Base-by-base conservation (phyloP, 2,888 invertebrate genomes). In the Scotopteryx bipunctaria region DNA sequence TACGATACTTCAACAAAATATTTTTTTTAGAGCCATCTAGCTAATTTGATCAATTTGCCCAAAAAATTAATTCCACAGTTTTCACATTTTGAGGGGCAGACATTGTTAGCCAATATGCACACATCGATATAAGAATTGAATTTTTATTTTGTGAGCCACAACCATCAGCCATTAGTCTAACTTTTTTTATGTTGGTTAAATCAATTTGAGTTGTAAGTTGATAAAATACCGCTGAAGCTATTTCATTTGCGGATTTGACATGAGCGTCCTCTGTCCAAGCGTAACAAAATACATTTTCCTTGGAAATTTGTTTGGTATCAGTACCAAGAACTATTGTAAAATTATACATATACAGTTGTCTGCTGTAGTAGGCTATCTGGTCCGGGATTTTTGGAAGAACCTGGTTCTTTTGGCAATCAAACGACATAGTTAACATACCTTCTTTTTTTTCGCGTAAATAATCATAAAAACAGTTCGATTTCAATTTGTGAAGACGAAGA, bases 111-210 rank as follows among this genome's bases (percentile, higher is more conserved):
- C 61, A 61, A n/a, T 59, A 6, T 23, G 49, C 50, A 55, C 25
- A 42, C 60, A 63, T 59, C 15, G 57, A 48, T 11, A 63, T 56
- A 53, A 63, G 51, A 33, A 42, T 50, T 14, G 41, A 48, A 48
- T 48, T 56, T 33, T 58, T 58, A 23, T 58, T 58, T 29, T 58
- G 58, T 2, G 52, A 49, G 3, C 52, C 44, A 32, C 55, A 59
- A 4, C 40, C 40, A 16, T 40, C 40, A 16, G 23, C 21, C 13
- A 37, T 14, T 5, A 41, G 15, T 33, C 43, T 15, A 14, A 43
- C 8, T 23, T 32, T 33, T 1, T 46, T 33, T 33, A 41, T 50
- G 4, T 21, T 23, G 2, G 45, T 45, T 0, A 42, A 45, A 21
- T 49, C 42, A 1, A 35, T 27, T 2, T 29, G 29, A 11, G 14